Evolutionary conservation across 2,888 invertebrate species (phyloP).

Genomic region (Apodemia duryi): DNA sequence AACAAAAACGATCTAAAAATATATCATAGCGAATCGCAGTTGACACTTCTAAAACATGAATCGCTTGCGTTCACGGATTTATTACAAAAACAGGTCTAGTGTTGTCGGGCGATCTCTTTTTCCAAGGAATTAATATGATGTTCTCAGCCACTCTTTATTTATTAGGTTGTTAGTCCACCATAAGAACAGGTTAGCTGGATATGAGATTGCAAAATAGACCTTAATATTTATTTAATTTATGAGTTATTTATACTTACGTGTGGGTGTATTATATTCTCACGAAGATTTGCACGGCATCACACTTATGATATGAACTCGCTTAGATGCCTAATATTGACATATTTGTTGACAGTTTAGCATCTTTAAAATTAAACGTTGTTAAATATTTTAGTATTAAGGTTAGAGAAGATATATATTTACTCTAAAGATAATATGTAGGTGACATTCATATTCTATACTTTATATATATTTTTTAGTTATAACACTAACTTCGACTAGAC

Average conservation of each 20-base stretch:
- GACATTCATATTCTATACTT: too few species aligned
- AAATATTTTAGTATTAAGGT: too few species aligned
- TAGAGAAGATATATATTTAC: too few species aligned
- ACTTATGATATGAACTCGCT: constrained; percentile 29
- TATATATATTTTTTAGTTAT: too few species aligned
- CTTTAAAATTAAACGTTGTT: neutral
- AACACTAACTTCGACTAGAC: too few species aligned
- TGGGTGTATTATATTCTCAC: constrained; percentile 46
- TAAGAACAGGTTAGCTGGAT: constrained; percentile 32
- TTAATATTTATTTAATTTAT: constrained; percentile 56
- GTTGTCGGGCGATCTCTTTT: constrained; percentile 26
- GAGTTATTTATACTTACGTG: constrained; percentile 44
- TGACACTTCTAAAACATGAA: constrained; percentile 27
- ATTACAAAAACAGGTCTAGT: constrained; percentile 28
- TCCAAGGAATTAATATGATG: constrained; percentile 43
- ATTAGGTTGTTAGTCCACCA: constrained; percentile 32
- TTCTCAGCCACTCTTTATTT: constrained; percentile 42
- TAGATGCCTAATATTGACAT: neutral
- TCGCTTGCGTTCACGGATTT: constrained; percentile 21
- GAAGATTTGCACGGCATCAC: constrained; percentile 33
- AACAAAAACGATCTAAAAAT: constrained; percentile 19
- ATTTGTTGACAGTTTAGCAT: neutral
- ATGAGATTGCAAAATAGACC: constrained; percentile 27
- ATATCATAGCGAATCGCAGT: constrained; percentile 21
- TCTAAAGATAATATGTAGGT: too few species aligned